Evolutionary conservation across 2,888 invertebrate species (phyloP), one percentile per base, ranked within the genome.

Genomic region (Drosophila maculinotata): DNA sequence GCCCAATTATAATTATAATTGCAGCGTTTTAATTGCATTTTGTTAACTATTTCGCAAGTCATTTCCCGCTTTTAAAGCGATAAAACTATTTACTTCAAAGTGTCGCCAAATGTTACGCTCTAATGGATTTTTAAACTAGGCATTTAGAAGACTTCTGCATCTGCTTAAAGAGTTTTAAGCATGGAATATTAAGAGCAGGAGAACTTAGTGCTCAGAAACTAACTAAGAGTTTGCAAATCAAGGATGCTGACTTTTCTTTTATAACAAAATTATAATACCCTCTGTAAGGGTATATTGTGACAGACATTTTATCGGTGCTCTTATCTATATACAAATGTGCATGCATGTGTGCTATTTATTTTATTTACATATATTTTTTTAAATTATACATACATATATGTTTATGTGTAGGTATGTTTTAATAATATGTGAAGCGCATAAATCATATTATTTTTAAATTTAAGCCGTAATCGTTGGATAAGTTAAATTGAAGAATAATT

Each of bases 21-120:
- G 82, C 81, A 75, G 80, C 76, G 60, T 82, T 85, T 85, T 85
- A 85, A 85, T 84, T 85, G 84, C 84, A 78, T 85, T 85, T 80
- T 80, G 73, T 72, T 69, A 80, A 76, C 76, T 76, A 79, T 76
- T 81, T 70, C 58, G 74, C 73, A 74, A 74, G 73, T 66, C 73
- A 74, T 74, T 74, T 74, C 69, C 73, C 57, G 65, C 64, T 70
- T 70, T 74, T 74, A 74, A 74, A 69, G 69, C 74, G 69, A 62
- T 75, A 77, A 81, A 76, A 62, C 57, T 73, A 69, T 73, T 56
- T 26, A 52, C 51, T 74, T 62, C 17, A 62, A 56, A 59, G 47
- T 69, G 62, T 59, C 69, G 62, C 69, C 69, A 74, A 74, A 69
- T 74, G 74, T 56, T 74, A 35, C 74, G 26, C 57, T 44, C 65